These are phyloP conservation scores for Neoniphon sammara DNA, from an alignment of 2,797 vertebrate genomes.

Conservation along the genomic window DNA sequence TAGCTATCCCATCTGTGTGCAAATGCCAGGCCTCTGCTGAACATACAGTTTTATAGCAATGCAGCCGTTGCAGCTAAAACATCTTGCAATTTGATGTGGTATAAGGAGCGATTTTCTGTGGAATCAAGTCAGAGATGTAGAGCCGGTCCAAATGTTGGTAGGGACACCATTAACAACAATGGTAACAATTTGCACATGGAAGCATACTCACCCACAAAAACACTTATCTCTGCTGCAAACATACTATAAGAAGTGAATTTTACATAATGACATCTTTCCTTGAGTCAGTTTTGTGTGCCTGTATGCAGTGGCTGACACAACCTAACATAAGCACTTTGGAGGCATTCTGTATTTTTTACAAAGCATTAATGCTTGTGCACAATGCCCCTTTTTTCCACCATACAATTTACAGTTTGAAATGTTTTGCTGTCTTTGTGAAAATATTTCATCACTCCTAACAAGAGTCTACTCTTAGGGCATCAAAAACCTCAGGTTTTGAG, in stretches of 20 bases:
- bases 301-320: background rate
- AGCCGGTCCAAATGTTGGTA: slow-evolving; percentile 9
- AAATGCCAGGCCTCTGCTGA: background rate
- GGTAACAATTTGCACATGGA: slow-evolving; percentile 2
- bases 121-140: background rate
- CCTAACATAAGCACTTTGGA: background rate
- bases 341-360: too few relatives aligned
- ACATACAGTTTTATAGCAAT: slow-evolving; percentile 5
- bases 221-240: background rate
- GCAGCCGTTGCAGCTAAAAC: slow-evolving; percentile 5
- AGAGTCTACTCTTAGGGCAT: too few relatives aligned
- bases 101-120: background rate
- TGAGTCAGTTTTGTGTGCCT: background rate
- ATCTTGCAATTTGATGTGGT: slow-evolving; percentile 19
- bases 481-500: too few relatives aligned
- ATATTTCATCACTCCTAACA: too few relatives aligned
- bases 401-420: too few relatives aligned
- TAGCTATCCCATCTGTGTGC: slow-evolving; percentile 42
- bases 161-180: background rate
- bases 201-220: background rate
- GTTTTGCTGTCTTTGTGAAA: too few relatives aligned
- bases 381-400: too few relatives aligned
- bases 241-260: background rate
- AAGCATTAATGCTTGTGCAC: too few relatives aligned
- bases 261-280: background rate